Evolutionary conservation across 2,797 vertebrate species (phyloP), one percentile per base, ranked within the genome.

Genomic region (Choloepus didactylus): DNA sequence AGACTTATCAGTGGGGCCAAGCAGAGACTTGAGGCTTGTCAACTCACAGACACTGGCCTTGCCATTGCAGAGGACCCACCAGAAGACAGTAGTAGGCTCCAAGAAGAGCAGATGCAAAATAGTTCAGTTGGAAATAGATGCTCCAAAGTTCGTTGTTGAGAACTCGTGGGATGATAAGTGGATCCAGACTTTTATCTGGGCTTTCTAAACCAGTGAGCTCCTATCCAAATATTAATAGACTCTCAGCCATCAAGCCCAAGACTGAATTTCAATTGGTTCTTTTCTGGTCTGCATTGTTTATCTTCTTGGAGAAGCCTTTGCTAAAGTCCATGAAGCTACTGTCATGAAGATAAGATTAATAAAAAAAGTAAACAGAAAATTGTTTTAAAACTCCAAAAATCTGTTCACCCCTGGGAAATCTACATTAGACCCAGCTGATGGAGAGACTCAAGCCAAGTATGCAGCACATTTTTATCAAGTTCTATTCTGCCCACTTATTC

Each of bases 341-440:
- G 93, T 93, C 64, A 97, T 51, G 94, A 97, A 94, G 98, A 99
- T 96, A 98, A 98, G 56, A 80, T 18, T 29, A 98, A 98, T n/a
- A 96, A 98, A 0, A 98, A 98, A 89, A 99, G 97, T 75, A 98
- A 98, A 15, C 96, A 98, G 94, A 98, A 98, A 97, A 98, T 99
- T 54, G 95, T 98, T 86, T 92, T 99, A 41, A 99, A 99, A 98
- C 12, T 99, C 11, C 99, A 99, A 98, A 99, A 99, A 89, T 99
- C 99, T 3, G 98, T 99, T 80, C 99, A 54, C 51, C 99, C 98
- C 5, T 99, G 99, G 99, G 99, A 99, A 98, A 99, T 99, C 86
- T 99, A 99, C 97, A 99, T 99, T 83, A 98, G 99, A 98, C 97
- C 0, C 99, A 99, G 96, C 98, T 99, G 96, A 98, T 98, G 69